Evolutionary conservation across 2,888 invertebrate genomes (phyloP), one percentile per base, ranked within the genome.

Genomic region (Drosophila phalerata): DNA sequence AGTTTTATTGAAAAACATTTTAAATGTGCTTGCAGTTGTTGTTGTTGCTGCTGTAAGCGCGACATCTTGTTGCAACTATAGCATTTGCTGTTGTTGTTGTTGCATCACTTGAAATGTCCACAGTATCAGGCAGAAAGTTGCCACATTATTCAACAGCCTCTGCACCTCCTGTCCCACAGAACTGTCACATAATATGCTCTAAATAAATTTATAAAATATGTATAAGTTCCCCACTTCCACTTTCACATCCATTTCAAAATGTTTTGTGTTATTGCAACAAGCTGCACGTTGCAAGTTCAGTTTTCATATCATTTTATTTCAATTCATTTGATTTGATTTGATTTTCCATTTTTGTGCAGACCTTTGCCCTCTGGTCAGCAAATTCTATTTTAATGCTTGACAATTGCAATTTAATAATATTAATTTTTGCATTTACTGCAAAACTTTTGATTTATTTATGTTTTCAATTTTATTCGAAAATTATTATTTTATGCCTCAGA

Each of bases 1-100:
- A 86, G 61, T 86, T 86, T 86, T 87, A 86, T 86, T 86, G 88
- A 83, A 87, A 86, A 87, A 83, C 88, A 86, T 88, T 83, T 81
- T 65, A 85, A 87, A 85, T 85, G 84, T 86, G 75, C 72, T 58
- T 67, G 69, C 75, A 80, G 69, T 77, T 73, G 75, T 73, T 43
- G 34, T 22, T 62, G 52, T 52, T 72, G 28, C 28, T 37, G 38
- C n/a, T 37, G 42, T 68, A 65, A 65, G 72, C 64, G 60, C 61
- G 67, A 71, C 69, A 68, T 69, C 73, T 65, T 75, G 68, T 67
- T 77, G 77, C 52, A 69, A 51, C 28, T 60, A 17, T 15, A 51
- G 47, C 32, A 45, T 40, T 43, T 34, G 38, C 48, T 15, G 22
- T 47, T 43, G 38, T 53, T 15, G 22, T 47, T 43, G 61, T 52